Evolutionary conservation across 1,140 invertebrate species (phyloP), one percentile per base, ranked within the genome.

Genomic region (Drosophila pachea): DNA sequence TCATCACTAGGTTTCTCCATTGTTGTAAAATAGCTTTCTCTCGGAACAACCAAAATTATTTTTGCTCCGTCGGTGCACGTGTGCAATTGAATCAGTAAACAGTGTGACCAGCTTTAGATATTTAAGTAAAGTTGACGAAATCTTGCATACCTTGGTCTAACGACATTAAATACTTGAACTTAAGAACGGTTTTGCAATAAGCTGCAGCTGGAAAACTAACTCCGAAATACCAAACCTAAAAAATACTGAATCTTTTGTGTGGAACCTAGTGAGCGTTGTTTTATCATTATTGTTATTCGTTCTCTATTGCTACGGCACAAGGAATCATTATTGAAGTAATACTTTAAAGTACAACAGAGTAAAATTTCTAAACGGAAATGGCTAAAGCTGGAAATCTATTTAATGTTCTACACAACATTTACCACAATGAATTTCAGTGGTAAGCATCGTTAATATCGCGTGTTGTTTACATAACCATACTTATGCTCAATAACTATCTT

Each of bases 351-450:
- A 55, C 58, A 43, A 32, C 36, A 43, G 48, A 32, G 42, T 47
- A 22, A 36, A 70, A 38, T 36, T 31, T 56, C 5, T n/a, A 16
- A 7, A 67, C 61, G 29, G 71, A 87, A 76, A 89, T 89, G 88
- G 81, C 64, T 16, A 86, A 89, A 67, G 74, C 78, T 43, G 59
- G 72, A 5, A 86, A 73, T 64, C 77, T 89, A 5, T 47, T 86
- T 0, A 75, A 62, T 36, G 72, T 90, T 36, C 45, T 91, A 5
- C 90, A 89, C 71, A 88, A 78, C 59, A 78, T 92, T 12, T 92
- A 92, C 66, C 79, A 91, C 50, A 91, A 91, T 64, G 90, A 91
- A 63, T 92, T 91, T 54, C 91, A 91, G 87, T 92, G 91, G 91
- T 91, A 73, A 90, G 84, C 73, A 8, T 50, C 12, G 22, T 45